Base-by-base conservation (phyloP, 35 echinoderm and acorn worm genomes). In the Holothuria glaberrima region DNA sequence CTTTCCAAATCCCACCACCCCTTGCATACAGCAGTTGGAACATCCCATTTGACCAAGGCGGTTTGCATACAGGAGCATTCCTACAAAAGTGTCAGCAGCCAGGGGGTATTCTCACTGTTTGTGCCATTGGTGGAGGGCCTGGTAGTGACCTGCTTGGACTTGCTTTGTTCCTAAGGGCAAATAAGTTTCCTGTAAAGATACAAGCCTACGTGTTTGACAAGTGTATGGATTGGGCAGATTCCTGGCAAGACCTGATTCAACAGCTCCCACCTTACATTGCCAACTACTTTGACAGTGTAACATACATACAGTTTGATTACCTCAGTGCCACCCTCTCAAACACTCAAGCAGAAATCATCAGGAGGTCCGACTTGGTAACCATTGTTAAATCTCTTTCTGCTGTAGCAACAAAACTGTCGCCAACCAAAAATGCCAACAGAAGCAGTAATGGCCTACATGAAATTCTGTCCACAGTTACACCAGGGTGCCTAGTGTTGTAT, bases 131-230 rank as follows among this genome's bases (percentile, higher is more conserved):
- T 19, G 83, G 83, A 29, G 83, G 83, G 7, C 83, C 83, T 31
- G 83, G 83, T 12, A 86, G 83, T 27, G 83, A 86, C 35, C 83
- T 86, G 5, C 67, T 86, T 30, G 83, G 83, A 35, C 83, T 86
- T 12, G 35, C 48, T 10, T 22, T 86, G 16, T 86, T 86, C 36
- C 62, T 87, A 4, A 64, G 85, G 25, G 61, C 60, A 21, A 87
- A 70, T 18, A 5, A 24, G 3, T 71, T 46, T 29, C 33, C 22
- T 28, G 41, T 67, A 31, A 67, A 71, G 20, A 87, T 87, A 5
- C 21, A 41, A 18, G 63, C 63, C 25, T 16, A 48, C 21, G 44
- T 87, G 21, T 50, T 87, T 16, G 85, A 87, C 30, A 41, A 46
- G 65, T 87, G 85, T 46, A n/a, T 20, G 20, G 34, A 69, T n/a